Evolutionary conservation across 2,113 vertebrate species (phyloP).

Genomic region (Coptodon bakossiorum): DNA sequence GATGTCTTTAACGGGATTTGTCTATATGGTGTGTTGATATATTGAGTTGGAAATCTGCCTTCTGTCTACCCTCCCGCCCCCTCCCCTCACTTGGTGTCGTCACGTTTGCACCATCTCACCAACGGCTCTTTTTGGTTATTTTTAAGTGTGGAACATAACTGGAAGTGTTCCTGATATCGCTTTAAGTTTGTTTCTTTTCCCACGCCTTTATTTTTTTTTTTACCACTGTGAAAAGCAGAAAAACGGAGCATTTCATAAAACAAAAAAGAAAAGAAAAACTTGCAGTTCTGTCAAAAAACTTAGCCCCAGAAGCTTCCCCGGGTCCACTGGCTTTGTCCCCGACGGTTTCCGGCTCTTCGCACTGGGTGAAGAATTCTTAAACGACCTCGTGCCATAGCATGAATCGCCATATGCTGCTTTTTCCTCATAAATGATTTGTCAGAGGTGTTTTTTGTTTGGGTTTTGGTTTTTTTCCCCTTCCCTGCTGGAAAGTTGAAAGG

Average conservation of each 20-base stretch:
- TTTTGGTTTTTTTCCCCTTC: background rate
- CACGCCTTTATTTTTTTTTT: background rate
- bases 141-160: constrained; percentile 37
- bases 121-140: background rate
- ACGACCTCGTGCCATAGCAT: constrained; percentile 4
- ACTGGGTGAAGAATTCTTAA: background rate
- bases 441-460: background rate
- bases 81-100: background rate
- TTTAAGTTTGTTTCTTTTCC: constrained; percentile 33
- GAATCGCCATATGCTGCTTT: background rate
- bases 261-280: background rate
- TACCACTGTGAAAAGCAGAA: constrained; percentile 26
- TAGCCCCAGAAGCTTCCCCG: background rate
- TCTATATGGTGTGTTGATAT: constrained; percentile 44
- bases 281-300: background rate
- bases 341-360: background rate
- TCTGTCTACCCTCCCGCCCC: background rate
- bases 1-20: constrained; percentile 42
- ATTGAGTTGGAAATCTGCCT: constrained; percentile 46
- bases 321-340: background rate
- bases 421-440: background rate
- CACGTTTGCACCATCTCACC: constrained; percentile 41
- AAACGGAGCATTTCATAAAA: background rate
- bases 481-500: constrained; percentile 1
- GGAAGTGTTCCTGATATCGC: constrained; percentile 51